Conservation (phyloP, 2,888 invertebrate genomes). For the Parascotia fuliginaria region DNA sequence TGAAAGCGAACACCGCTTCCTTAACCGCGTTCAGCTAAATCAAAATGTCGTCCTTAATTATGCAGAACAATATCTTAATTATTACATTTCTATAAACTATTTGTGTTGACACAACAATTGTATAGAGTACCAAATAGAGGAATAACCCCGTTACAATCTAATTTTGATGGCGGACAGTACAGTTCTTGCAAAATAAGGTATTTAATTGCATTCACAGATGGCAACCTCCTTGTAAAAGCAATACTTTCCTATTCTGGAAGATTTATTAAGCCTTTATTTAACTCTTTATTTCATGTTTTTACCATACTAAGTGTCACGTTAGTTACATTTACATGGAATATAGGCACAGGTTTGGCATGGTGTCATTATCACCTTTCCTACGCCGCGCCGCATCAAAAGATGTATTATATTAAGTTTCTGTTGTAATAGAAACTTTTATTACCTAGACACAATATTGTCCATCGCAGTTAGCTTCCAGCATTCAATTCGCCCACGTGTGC, state of each 20-base stretch:
- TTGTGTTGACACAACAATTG: slow-evolving; percentile 30
- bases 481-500: no score
- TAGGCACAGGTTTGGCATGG: no score
- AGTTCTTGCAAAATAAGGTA: slow-evolving; percentile 38
- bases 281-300: not conserved
- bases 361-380: no score
- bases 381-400: no score
- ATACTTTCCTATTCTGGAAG: not conserved
- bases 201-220: slow-evolving; percentile 24
- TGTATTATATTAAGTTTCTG: no score
- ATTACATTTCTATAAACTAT: slow-evolving; percentile 55
- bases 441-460: no score
- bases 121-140: slow-evolving; percentile 41
- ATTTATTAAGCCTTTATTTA: not conserved
- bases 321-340: no score
- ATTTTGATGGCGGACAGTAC: slow-evolving; percentile 34
- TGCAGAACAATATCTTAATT: slow-evolving; percentile 69
- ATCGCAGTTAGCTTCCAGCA: no score
- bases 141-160: slow-evolving; percentile 36
- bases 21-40: slow-evolving; percentile 52
- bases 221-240: not conserved
- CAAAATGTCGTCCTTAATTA: slow-evolving; percentile 63
- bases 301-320: no score
- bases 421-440: no score
- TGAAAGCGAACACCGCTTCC: slow-evolving; percentile 57